Conservation (phyloP, 1,140 invertebrate genomes). For the Musca vetustissima region DNA sequence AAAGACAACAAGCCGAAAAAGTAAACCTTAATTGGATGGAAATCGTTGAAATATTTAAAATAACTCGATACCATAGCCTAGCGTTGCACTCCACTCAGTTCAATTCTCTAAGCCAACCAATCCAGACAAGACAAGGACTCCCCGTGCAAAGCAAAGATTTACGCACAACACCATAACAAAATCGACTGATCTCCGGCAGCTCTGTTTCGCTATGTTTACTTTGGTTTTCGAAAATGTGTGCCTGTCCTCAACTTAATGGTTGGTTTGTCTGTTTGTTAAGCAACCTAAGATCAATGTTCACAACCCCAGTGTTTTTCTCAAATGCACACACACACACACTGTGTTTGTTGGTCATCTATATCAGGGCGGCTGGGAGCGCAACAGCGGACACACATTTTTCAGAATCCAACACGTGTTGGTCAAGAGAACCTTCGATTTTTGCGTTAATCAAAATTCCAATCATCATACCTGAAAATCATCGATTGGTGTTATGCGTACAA, state of each 20-base stretch:
- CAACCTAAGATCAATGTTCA: too few relatives aligned
- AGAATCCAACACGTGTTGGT: slow-evolving; percentile 19
- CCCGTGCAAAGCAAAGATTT: not conserved
- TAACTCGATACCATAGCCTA: not conserved
- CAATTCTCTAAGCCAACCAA: not conserved
- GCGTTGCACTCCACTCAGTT: not conserved
- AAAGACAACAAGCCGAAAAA: slow-evolving; percentile 5
- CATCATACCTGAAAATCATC: slow-evolving; percentile 17
- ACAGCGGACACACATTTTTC: slow-evolving; percentile 1
- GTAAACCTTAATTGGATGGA: slow-evolving; percentile 20
- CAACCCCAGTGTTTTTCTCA: too few relatives aligned
- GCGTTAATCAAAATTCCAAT: slow-evolving; percentile 24
- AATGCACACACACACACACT: too few relatives aligned
- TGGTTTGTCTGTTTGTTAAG: too few relatives aligned
- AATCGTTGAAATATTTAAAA: slow-evolving; percentile 21
- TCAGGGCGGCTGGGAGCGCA: too few relatives aligned
- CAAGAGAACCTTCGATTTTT: slow-evolving; percentile 19
- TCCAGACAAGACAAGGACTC: not conserved
- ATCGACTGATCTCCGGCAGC: not conserved
- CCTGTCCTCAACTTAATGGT: too few relatives aligned
- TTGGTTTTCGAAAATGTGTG: not conserved
- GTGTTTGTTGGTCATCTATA: too few relatives aligned
- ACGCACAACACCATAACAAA: not conserved
- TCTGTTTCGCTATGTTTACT: not conserved
- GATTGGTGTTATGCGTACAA: not conserved